phyloP scores from a whole-genome alignment of 2,797 vertebrate genomes.

The Sebastes diaconus region DNA sequence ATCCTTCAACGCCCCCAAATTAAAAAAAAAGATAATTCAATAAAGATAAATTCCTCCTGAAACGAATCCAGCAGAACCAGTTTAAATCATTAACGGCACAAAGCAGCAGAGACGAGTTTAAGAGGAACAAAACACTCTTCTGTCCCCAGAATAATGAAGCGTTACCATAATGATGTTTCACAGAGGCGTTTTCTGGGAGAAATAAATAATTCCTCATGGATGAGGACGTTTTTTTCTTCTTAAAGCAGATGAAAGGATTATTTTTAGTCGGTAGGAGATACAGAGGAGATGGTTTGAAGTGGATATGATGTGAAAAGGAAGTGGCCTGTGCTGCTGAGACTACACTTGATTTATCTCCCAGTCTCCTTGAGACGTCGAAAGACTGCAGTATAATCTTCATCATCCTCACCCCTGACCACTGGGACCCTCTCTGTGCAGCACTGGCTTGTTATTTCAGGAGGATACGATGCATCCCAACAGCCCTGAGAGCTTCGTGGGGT shows the following conservation, averaged over 20 bases:
- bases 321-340: background rate
- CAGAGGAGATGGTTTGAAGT: background rate
- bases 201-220: background rate
- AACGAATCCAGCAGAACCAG: background rate
- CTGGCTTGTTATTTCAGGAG: background rate
- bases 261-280: background rate
- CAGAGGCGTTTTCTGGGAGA: background rate
- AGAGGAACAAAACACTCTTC: background rate
- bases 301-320: background rate
- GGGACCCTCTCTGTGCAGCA: background rate
- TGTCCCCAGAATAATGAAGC: background rate
- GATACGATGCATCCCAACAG: background rate
- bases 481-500: background rate
- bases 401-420: background rate
- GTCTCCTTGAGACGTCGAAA: constrained; percentile 1
- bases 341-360: background rate
- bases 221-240: background rate
- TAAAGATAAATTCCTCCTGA: background rate
- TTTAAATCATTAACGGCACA: background rate
- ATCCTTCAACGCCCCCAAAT: background rate
- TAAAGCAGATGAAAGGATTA: constrained; percentile 13
- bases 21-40: background rate
- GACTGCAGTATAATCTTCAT: background rate
- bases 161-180: background rate
- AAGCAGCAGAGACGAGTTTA: background rate